A percentile compares a stretch with the other conserved stretches of the same genome.
phyloP scores from a whole-genome alignment of 2,113 vertebrate species.

The Bos javanicus region DNA sequence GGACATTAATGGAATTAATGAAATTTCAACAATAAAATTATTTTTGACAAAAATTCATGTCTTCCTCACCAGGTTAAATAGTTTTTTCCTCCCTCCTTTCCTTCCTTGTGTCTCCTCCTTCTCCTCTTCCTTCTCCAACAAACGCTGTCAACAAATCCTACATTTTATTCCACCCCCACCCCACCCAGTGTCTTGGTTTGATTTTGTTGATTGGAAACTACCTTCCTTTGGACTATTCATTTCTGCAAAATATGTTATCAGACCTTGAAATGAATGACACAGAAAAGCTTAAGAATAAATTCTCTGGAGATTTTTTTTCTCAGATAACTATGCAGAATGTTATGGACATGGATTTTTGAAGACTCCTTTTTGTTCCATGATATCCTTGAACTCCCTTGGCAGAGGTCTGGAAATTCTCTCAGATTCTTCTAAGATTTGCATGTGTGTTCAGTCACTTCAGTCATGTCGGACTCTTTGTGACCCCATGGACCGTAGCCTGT shows the following conservation, averaged over 20 bases:
- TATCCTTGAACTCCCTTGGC: neutral
- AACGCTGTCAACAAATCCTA: neutral
- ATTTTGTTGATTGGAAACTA: neutral
- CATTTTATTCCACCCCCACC: neutral
- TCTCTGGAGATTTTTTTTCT: neutral
- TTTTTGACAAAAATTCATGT: neutral
- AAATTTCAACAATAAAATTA: neutral
- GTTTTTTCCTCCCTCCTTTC: neutral
- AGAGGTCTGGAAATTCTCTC: neutral
- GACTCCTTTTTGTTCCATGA: neutral
- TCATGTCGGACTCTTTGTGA: fast-evolving
- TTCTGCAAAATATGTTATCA: neutral
- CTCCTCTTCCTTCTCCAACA: neutral
- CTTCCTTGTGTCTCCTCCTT: neutral
- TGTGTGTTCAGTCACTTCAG: neutral
- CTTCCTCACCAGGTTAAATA: neutral
- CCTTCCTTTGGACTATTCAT: neutral
- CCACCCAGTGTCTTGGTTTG: neutral
- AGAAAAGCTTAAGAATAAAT: neutral
- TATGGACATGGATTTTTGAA: neutral
- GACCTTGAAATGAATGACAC: neutral
- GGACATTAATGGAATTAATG: neutral
- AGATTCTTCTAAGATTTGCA: neutral
- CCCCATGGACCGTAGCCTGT: neutral
- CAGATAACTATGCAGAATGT: neutral